Base-by-base conservation (phyloP, 2,888 invertebrate species). In the Melipona beecheii region DNA sequence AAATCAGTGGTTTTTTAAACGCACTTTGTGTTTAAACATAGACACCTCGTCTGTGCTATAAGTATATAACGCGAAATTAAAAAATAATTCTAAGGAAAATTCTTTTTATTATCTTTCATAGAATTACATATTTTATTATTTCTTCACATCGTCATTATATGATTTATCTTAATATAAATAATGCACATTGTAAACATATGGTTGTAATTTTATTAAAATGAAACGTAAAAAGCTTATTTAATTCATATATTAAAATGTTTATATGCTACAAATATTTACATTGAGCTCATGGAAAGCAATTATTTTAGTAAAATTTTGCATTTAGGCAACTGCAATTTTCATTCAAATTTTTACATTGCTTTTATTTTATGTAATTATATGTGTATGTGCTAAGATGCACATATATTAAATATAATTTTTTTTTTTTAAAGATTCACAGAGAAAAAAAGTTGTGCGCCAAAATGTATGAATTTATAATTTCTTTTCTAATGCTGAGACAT, bases 211-310 rank as follows among this genome's bases (percentile, higher is more conserved):
- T 36, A 77, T 79, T 71, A 66, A 52, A 83, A 83, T 66, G 66
- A 82, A 89, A 86, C 72, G 56, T 82, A 84, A 86, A 69, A 86
- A 87, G 56, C 78, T 83, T 54, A 58, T 72, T 85, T 75, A 83
- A 84, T 75, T 68, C 36, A 75, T 78, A 75, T 77, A 78, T 81
- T 78, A 78, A 84, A 62, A 50, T 83, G 65, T 71, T 66, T 84
- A 82, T 87, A 89, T 81, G 52, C 81, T 89, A 89, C 79, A 85
- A 68, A 77, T 89, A 89, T 89, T 88, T 89, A 89, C 89, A 89
- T 83, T 81, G 83, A 87, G 79, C 78, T 83, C 56, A 75, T 70
- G 70, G 77, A 74, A 84, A 86, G 77, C 84, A 89, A 62, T 43
- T 43, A 43, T 43, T 43, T 43, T 43, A 43, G 9, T 43, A 43